Evolutionary conservation across 2,113 vertebrate species (phyloP), one percentile per base, ranked within the genome.

Genomic region (Thunnus thynnus): DNA sequence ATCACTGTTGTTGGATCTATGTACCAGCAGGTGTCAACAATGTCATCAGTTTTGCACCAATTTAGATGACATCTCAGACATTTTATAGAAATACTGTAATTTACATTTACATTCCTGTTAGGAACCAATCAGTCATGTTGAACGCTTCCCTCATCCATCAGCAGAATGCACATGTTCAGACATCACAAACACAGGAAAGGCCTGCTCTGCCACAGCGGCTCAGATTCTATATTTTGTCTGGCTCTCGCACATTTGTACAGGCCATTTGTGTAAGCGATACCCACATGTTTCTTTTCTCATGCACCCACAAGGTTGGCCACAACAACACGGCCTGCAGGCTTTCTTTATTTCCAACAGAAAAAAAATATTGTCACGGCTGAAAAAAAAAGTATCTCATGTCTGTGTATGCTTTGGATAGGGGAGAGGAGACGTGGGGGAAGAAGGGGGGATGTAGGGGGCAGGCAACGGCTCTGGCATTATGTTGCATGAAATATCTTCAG

Each of bases 401-500:
- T 93, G 87, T 80, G 91, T 90, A 92, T 93, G 82, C 93, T 92
- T 94, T 92, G 94, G 93, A 91, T 92, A 90, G 90, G 89, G 83
- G 77, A 76, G 91, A 76, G 85, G 88, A 89, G 92, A 87, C 46
- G 51, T 78, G 89, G 74, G 63, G 81, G 64, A 41, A 55, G 66
- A 57, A 68, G 47, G 30, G 69, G 50, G 71, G 69, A 4, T 52
- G 92, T 86, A 63, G 92, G 76, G 76, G 93, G 80, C 90, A 93
- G 94, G 96, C 89, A 91, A 85, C 83, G 86, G 95, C 90, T 92
- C 85, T 86, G 93, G 96, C 92, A 93, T 97, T 93, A 86, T 90
- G 48, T 97, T 97, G 95, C 95, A 57, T 93, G 94, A 96, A 96
- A 96, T 95, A 96, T 95, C 94, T 96, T 95, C 95, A 96, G 96